Base-by-base conservation (phyloP, 2,888 invertebrate genomes). In the Mythimna ferrago region DNA sequence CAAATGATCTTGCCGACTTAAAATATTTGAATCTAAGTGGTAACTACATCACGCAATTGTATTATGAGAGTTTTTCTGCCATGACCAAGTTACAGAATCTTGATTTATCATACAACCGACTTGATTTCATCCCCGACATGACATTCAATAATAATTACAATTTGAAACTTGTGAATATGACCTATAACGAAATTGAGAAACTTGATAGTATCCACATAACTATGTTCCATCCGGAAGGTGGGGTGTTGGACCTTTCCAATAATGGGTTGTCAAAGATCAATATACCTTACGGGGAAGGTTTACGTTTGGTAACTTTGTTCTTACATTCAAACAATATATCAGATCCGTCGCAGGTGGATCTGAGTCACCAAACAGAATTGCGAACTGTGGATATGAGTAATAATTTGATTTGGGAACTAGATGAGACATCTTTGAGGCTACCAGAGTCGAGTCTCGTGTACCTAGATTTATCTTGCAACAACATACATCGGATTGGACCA, bases 51-150 rank as follows among this genome's bases (percentile, higher is more conserved):
- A 82, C 82, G 0, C 81, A 85, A 11, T 86, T 96, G 35, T 86
- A 93, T 81, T 92, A 89, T 44, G 86, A 91, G 53, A 94, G 91
- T 48, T 96, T 96, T 75, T 88, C 86, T 0, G 85, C 84, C 0
- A 95, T 96, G 95, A 88, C 75, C 10, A 90, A 90, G 73, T 88
- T 96, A 48, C 92, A 94, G 71, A 94, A 93, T 73, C 87, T 96
- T n/a, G 96, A 96, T 85, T 86, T 96, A 56, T 96, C 96, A 1
- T 71, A 90, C 71, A 96, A 96, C 73, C 72, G 64, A 11, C 84
- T 96, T 32, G 88, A 92, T 11, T 85, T 86, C 41, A 91, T 95
- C n/a, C 93, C 95, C 0, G 91, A 91, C 66, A 83, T 90, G 71
- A 88, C 92, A 2, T 92, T 96, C 66, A 83, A 80, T 4, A 90